These are phyloP conservation scores for Gymnodraco acuticeps DNA, from an alignment of 2,797 vertebrate genomes.

Conservation along the genomic window DNA sequence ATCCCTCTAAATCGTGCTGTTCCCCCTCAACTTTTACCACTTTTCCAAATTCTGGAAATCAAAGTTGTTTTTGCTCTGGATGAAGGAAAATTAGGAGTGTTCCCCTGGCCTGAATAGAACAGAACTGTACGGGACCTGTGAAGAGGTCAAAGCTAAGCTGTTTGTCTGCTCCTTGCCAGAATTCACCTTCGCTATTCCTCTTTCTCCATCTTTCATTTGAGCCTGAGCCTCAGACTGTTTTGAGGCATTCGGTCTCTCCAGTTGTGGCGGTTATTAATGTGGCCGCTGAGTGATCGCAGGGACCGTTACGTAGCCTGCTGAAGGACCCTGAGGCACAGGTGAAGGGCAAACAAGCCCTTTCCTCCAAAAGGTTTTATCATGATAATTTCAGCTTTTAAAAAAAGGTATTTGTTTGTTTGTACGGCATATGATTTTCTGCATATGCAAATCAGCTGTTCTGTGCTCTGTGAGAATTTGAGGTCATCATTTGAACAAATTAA, in stretches of 20 bases:
- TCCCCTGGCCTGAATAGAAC: slow-evolving; percentile 31
- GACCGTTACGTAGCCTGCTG: slow-evolving; percentile 54
- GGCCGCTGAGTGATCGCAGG: slow-evolving; percentile 57
- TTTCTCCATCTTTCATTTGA: slow-evolving; percentile 58
- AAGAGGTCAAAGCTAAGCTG: slow-evolving; percentile 63
- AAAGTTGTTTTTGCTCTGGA: slow-evolving; percentile 20
- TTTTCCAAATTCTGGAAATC: slow-evolving; percentile 37
- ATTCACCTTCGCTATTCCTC: slow-evolving; percentile 29
- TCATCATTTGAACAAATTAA: neutral
- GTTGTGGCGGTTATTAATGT: slow-evolving; percentile 62
- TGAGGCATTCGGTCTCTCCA: slow-evolving; percentile 49
- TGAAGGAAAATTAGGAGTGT: slow-evolving; percentile 21
- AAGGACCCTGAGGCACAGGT: slow-evolving; percentile 43
- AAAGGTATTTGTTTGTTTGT: neutral
- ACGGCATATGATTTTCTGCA: neutral
- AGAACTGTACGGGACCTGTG: slow-evolving; percentile 26
- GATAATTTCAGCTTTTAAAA: slow-evolving; percentile 31
- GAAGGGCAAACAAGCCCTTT: slow-evolving; percentile 29
- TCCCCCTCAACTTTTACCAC: slow-evolving; percentile 35
- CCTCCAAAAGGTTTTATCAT: slow-evolving; percentile 4
- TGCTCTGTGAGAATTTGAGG: slow-evolving; percentile 1
- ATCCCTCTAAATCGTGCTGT: slow-evolving; percentile 37
- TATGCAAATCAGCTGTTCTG: slow-evolving; percentile 25
- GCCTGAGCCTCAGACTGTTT: slow-evolving; percentile 68
- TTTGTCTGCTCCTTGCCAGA: slow-evolving; percentile 51